Conservation (phyloP, 1,140 invertebrate species). For the Amyelois transitella region DNA sequence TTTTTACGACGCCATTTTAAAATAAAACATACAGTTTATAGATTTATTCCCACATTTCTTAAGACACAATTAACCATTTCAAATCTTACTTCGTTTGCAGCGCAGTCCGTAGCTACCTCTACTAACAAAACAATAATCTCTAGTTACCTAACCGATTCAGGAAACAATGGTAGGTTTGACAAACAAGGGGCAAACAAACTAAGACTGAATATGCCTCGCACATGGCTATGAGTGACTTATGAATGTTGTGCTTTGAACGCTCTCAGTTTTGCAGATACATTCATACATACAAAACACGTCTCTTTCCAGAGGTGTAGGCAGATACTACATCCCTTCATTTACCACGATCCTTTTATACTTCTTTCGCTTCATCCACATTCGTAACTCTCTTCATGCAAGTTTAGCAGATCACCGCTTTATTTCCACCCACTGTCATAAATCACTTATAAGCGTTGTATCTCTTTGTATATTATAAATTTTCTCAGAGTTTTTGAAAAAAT, state of each 20-base stretch:
- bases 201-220: neutral
- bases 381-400: too few species aligned
- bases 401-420: neutral
- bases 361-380: too few species aligned
- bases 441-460: neutral
- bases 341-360: too few species aligned
- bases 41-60: neutral
- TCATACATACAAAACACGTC: too few species aligned
- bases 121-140: neutral
- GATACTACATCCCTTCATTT: too few species aligned
- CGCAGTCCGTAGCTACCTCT: neutral
- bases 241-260: neutral
- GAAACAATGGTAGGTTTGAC: neutral
- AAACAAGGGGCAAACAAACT: neutral
- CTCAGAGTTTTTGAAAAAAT: too few species aligned
- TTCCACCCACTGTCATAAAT: neutral
- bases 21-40: too few species aligned
- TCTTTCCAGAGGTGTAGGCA: too few species aligned
- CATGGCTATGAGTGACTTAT: neutral
- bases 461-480: neutral
- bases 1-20: too few species aligned
- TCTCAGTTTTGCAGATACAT: too few species aligned
- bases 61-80: neutral
- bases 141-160: neutral
- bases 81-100: neutral